phyloP scores from a whole-genome alignment of 2,888 invertebrate genomes.

The Steinernema scapterisci region DNA sequence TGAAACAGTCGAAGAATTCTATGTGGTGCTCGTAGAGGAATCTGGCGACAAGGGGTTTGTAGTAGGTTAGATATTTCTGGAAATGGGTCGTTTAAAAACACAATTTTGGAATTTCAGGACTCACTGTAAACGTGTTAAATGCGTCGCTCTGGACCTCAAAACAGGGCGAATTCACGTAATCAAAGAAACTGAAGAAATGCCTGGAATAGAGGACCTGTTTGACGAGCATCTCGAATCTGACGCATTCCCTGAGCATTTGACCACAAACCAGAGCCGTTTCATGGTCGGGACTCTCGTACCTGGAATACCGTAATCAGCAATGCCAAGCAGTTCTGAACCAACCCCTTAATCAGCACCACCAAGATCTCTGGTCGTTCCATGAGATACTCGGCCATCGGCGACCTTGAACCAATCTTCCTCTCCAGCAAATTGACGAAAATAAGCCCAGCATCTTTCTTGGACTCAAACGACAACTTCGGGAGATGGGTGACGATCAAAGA shows the following conservation, averaged over 20 bases:
- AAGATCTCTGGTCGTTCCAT: not conserved
- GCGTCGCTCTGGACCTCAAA: conserved; percentile 10
- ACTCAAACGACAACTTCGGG: not conserved
- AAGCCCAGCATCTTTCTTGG: conserved; percentile 3
- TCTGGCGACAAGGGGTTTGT: not conserved
- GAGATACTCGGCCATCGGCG: not conserved
- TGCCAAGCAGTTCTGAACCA: not conserved
- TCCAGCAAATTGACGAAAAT: conserved; percentile 19
- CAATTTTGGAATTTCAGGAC: not conserved
- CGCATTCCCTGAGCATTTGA: conserved; percentile 19
- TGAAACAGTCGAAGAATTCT: not conserved
- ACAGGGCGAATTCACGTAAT: not conserved
- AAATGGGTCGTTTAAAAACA: not conserved
- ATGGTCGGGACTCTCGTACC: not conserved
- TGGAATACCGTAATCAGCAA: not conserved
- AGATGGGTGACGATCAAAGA: conserved; percentile 1
- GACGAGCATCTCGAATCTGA: not conserved
- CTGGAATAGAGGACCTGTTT: not conserved
- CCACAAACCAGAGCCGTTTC: conserved; percentile 17
- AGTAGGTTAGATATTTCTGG: not conserved
- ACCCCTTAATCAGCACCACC: not conserved
- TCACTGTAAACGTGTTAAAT: not conserved
- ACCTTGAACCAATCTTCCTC: not conserved
- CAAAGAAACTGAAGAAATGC: conserved; percentile 24
- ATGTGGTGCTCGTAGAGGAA: not conserved